Percentiles rank a stretch among this genome's conserved stretches.
These are phyloP conservation scores for Typhlichthys eigenmanni DNA, from an alignment of 2,797 vertebrate genomes.

Conservation along the genomic window DNA sequence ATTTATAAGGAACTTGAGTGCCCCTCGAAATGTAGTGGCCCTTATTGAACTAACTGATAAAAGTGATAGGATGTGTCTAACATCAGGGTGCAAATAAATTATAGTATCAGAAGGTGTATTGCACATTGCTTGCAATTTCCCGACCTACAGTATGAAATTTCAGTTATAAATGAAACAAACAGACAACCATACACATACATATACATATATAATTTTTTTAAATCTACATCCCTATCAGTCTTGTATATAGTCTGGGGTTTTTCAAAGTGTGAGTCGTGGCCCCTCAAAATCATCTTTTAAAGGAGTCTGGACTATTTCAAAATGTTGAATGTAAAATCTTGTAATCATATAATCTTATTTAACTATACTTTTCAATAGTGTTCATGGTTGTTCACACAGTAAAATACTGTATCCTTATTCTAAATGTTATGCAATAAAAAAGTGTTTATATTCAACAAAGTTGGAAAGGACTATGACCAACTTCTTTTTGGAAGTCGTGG, in stretches of 20 bases:
- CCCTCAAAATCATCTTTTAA: no score
- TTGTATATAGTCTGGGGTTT: no score
- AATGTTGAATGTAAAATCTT: no score
- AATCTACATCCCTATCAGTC: slow-evolving; percentile 16
- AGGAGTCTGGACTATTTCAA: no score
- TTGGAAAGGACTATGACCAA: background rate
- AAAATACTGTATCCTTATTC: no score
- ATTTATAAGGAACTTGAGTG: slow-evolving; percentile 41
- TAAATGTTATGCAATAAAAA: no score
- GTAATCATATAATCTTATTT: no score
- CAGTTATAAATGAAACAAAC: slow-evolving; percentile 37
- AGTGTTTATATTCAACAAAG: no score
- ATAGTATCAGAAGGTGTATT: slow-evolving; percentile 69
- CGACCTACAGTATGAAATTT: slow-evolving; percentile 69
- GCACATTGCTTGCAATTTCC: slow-evolving; percentile 78
- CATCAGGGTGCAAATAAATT: slow-evolving; percentile 12
- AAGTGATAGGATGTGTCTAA: slow-evolving; percentile 7
- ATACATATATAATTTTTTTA: slow-evolving; percentile 25
- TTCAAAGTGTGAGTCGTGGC: no score
- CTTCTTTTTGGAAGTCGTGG: slow-evolving; percentile 4
- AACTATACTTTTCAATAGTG: no score
- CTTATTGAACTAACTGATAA: slow-evolving; percentile 17
- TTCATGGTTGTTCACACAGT: no score
- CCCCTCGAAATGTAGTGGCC: slow-evolving; percentile 31
- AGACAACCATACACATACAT: background rate